Evolutionary conservation across 2,797 vertebrate species (phyloP).

Genomic region (Crocidura indochinensis): DNA sequence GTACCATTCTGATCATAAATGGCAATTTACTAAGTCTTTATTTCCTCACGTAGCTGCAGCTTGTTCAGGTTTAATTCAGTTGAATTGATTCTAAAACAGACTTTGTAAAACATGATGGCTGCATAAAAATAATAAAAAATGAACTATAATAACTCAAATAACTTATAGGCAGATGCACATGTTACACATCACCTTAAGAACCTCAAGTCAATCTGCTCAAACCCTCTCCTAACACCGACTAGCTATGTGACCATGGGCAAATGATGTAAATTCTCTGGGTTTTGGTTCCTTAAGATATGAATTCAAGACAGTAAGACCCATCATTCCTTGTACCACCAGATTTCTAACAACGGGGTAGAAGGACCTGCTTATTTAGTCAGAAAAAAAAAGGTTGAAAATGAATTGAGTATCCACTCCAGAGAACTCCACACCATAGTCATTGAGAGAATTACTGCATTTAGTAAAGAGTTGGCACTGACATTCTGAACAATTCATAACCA

Average conservation of each 20-base stretch:
- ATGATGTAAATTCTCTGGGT: not conserved
- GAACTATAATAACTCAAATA: too few species aligned
- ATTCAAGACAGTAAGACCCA: not conserved
- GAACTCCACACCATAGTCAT: not conserved
- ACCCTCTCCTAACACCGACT: too few species aligned
- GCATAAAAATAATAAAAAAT: too few species aligned
- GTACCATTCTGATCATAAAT: slow-evolving; percentile 86
- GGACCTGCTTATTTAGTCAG: too few species aligned
- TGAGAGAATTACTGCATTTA: not conserved
- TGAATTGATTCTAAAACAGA: slow-evolving; percentile 85
- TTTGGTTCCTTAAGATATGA: not conserved
- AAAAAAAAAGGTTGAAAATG: not conserved
- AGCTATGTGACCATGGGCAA: not conserved
- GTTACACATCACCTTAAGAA: too few species aligned
- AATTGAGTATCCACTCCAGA: not conserved
- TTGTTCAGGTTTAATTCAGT: slow-evolving; percentile 89
- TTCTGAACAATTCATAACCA: slow-evolving; percentile 31
- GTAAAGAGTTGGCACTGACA: not conserved
- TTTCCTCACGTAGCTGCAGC: slow-evolving; percentile 89
- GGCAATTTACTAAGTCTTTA: slow-evolving; percentile 88
- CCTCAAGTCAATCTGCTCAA: too few species aligned
- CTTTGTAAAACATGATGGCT: too few species aligned
- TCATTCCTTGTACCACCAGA: not conserved
- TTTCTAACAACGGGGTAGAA: not conserved
- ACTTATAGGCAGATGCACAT: too few species aligned